Evolutionary conservation across 1,140 invertebrate species (phyloP).

Genomic region (Nomia melanderi): DNA sequence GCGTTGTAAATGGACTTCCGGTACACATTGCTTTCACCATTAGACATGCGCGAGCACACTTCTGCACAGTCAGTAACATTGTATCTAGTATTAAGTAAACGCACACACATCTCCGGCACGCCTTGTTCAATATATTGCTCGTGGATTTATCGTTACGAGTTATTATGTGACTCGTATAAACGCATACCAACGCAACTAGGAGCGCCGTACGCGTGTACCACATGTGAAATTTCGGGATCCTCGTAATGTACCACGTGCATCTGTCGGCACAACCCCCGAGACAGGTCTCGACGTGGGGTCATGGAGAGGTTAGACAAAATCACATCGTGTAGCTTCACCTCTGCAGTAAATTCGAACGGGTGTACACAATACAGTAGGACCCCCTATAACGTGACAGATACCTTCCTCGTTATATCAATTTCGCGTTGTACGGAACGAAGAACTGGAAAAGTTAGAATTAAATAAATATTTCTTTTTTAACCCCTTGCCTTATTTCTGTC

Average conservation of each 20-base stretch:
- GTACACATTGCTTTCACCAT: not conserved
- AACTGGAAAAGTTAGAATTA: too few species aligned
- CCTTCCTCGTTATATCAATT: too few species aligned
- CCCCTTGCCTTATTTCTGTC: too few species aligned
- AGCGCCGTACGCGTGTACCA: not conserved
- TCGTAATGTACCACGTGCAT: not conserved
- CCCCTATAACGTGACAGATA: too few species aligned
- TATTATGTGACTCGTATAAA: constrained; percentile 4
- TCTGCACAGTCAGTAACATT: not conserved
- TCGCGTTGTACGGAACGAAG: too few species aligned
- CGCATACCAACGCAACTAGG: not conserved
- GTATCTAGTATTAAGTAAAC: not conserved
- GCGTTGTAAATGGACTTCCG: constrained; percentile 1
- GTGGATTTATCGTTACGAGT: not conserved
- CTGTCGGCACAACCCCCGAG: not conserved
- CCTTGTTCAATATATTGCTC: constrained; percentile 1
- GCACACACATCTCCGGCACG: not conserved
- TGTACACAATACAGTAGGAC: too few species aligned
- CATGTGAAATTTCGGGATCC: not conserved
- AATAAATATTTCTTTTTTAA: too few species aligned
- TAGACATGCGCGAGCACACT: not conserved
- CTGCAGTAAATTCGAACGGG: not conserved
- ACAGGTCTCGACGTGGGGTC: not conserved
- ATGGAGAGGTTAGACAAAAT: not conserved
- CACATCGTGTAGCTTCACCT: not conserved